Evolutionary conservation across 2,888 invertebrate species (phyloP).

Genomic region (Agapostemon virescens): DNA sequence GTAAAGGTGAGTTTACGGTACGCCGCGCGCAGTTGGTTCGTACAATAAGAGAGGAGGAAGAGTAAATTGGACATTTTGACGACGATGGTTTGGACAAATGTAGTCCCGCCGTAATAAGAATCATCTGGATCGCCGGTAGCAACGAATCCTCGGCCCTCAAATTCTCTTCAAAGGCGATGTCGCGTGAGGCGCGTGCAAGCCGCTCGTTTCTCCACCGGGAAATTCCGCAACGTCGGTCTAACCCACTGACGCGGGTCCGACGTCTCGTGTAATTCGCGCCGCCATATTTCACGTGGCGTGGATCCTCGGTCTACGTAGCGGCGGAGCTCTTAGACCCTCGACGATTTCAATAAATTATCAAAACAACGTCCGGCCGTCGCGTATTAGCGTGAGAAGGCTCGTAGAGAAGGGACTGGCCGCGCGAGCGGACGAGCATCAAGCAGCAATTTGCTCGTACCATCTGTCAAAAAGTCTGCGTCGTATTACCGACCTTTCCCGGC

Average conservation of each 20-base stretch:
- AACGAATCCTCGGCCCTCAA: slow-evolving; percentile 1
- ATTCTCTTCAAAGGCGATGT: slow-evolving; percentile 19
- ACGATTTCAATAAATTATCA: slow-evolving; percentile 76
- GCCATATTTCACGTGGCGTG: slow-evolving; percentile 70
- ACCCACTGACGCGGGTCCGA: slow-evolving; percentile 68
- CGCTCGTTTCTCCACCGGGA: slow-evolving; percentile 66
- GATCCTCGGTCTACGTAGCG: slow-evolving; percentile 51
- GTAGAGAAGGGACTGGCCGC: slow-evolving; percentile 29
- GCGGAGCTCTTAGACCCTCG: slow-evolving; percentile 55
- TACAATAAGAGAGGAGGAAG: too few relatives aligned
- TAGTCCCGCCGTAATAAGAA: slow-evolving; percentile 29
- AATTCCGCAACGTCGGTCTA: slow-evolving; percentile 63
- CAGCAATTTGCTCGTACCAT: slow-evolving; percentile 76
- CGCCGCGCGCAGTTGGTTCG: too few relatives aligned
- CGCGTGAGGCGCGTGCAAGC: slow-evolving; percentile 50
- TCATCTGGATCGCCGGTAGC: slow-evolving; percentile 32
- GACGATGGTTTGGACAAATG: neutral
- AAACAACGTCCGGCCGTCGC: slow-evolving; percentile 64
- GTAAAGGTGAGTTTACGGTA: too few relatives aligned
- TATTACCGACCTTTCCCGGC: slow-evolving; percentile 54
- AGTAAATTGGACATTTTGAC: neutral
- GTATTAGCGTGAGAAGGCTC: slow-evolving; percentile 65
- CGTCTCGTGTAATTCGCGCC: slow-evolving; percentile 69
- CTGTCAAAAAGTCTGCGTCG: slow-evolving; percentile 72
- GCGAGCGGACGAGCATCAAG: slow-evolving; percentile 67